Base-by-base conservation (phyloP, 1,140 invertebrate species). In the Cyclargus thomasi region DNA sequence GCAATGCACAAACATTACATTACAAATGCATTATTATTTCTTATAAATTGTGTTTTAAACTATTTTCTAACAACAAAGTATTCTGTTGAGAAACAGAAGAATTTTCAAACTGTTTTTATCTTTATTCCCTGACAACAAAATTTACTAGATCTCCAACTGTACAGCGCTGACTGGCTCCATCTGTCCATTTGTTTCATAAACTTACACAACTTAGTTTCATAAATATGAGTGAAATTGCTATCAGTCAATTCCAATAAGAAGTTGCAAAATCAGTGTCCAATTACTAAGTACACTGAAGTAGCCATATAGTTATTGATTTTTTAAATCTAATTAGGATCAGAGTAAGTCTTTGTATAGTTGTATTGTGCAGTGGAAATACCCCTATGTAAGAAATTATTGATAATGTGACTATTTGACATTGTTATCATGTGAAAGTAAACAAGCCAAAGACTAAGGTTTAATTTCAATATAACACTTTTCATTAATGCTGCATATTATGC, bases 301-400 rank as follows among this genome's bases (percentile, higher is more conserved):
- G 39, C 39, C 39, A 47, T 8, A 14, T 2, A 47, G 36, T 53
- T 67, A 67, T 23, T 70, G 67, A 63, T 72, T 67, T 67, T 57
- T 62, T 63, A 62, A 35, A 72, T 72, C 55, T 63, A 69, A 69
- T 72, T 71, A 68, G 29, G 5, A 63, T n/a, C 29, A 29, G 21
- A 23, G 29, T 63, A 63, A 1, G 17, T 53, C 39, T 47, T 47
- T 47, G 14, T 2, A 16, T 47, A 16, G 39, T 47, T 0, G 29
- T 35, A 47, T 47, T 47, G 39, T 47, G 29, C 29, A 29, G 39
- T 47, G 14, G 39, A 47, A 47, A 47, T 8, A 47, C 11, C 39
- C 36, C 36, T 6, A 14, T 39, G 36, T 8, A 14, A 47, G 39
- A 8, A 47, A 3, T 47, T 14, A 29, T 29, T 29, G 29, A 29